These are phyloP conservation scores for Enteromius afrohamiltoni DNA, from an alignment of 2,797 vertebrate species.

Conservation along the genomic window DNA sequence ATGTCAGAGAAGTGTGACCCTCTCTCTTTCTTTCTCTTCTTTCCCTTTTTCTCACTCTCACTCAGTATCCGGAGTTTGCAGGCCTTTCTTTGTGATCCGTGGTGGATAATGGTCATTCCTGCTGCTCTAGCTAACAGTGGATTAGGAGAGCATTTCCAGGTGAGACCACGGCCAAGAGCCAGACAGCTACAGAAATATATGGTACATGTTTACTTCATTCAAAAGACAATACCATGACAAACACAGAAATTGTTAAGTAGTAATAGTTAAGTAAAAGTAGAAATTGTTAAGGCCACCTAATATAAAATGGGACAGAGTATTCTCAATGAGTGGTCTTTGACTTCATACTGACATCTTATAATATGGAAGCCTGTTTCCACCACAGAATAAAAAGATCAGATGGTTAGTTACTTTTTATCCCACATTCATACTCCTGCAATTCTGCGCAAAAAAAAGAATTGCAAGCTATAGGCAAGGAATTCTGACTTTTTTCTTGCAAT, in stretches of 20 bases:
- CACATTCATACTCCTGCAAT: background rate
- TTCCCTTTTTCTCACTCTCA: slow-evolving; percentile 34
- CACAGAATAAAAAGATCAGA: background rate
- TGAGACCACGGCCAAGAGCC: background rate
- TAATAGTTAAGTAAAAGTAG: too few relatives aligned
- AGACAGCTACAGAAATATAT: background rate
- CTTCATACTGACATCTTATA: background rate
- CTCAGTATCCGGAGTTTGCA: slow-evolving; percentile 49
- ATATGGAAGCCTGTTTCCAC: background rate
- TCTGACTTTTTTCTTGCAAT: background rate
- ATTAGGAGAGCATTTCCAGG: slow-evolving; percentile 57
- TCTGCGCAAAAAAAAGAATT: background rate
- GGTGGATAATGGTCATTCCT: slow-evolving; percentile 56
- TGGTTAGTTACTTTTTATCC: background rate
- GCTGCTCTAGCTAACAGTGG: slow-evolving; percentile 48
- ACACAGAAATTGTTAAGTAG: too few relatives aligned
- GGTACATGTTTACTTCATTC: background rate
- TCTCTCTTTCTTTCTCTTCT: slow-evolving; percentile 36
- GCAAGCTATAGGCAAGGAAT: background rate
- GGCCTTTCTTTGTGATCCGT: slow-evolving; percentile 54
- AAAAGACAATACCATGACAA: background rate
- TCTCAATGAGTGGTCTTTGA: too few relatives aligned
- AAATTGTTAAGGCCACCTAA: too few relatives aligned
- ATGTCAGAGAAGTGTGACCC: slow-evolving; percentile 55
- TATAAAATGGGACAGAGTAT: too few relatives aligned